Evolutionary conservation across 2,797 vertebrate species (phyloP).

Genomic region (Thunnus albacares): DNA sequence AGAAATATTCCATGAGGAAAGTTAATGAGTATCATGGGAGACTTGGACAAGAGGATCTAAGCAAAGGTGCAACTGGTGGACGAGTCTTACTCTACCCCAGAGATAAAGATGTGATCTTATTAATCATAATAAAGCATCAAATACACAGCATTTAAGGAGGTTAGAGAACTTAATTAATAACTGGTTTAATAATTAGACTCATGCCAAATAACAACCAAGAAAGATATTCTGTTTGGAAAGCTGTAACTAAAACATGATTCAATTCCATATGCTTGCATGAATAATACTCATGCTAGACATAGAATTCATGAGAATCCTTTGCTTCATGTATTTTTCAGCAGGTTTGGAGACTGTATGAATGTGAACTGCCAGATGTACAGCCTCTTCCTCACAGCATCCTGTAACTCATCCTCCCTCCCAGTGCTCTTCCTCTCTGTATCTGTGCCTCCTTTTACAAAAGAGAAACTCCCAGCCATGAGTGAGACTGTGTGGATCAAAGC

Average conservation of each 20-base stretch:
- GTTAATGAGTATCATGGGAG: slow-evolving; percentile 34
- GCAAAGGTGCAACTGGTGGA: slow-evolving; percentile 24
- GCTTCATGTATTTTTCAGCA: slow-evolving; percentile 44
- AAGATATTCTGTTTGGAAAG: neutral
- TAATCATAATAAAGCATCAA: slow-evolving; percentile 44
- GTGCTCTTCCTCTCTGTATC: slow-evolving; percentile 15
- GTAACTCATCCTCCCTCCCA: slow-evolving; percentile 29
- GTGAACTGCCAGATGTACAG: neutral
- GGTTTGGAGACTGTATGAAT: slow-evolving; percentile 36
- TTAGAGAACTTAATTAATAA: no score
- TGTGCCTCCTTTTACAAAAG: slow-evolving; percentile 12
- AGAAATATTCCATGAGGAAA: neutral
- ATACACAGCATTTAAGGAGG: neutral
- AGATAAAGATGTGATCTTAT: slow-evolving; percentile 15
- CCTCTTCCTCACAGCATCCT: slow-evolving; percentile 31
- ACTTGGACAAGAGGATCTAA: slow-evolving; percentile 14
- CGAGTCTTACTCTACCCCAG: slow-evolving; percentile 9
- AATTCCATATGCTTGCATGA: slow-evolving; percentile 12
- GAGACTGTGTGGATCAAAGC: slow-evolving; percentile 29
- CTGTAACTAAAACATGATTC: slow-evolving; percentile 6
- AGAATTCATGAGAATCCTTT: slow-evolving; percentile 6
- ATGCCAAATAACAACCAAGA: neutral
- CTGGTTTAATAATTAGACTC: no score
- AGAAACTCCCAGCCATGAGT: slow-evolving; percentile 23
- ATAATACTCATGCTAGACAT: slow-evolving; percentile 22